Evolutionary conservation across 1,140 invertebrate genomes (phyloP).

Genomic region (Zaprionus lachaisei): DNA sequence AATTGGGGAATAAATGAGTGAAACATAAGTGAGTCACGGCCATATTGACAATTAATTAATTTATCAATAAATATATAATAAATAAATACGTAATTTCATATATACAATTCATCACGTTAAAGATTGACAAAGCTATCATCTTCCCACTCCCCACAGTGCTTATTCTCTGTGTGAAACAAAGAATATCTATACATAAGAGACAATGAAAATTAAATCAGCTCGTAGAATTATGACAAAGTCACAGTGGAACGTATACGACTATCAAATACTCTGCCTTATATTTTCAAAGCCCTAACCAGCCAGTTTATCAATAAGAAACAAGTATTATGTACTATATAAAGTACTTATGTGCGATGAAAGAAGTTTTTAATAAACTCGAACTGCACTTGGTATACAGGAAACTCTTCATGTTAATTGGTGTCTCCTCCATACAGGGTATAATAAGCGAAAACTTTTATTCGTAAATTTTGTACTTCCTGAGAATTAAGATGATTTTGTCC

Average conservation of each 20-base stretch:
- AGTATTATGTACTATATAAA: background rate
- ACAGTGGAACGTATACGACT: background rate
- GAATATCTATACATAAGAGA: constrained; percentile 4
- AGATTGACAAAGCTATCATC: background rate
- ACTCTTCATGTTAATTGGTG: background rate
- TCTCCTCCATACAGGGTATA: background rate
- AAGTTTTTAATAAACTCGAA: background rate
- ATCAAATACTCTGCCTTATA: background rate
- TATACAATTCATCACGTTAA: background rate
- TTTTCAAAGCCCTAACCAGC: background rate
- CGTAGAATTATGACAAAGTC: background rate
- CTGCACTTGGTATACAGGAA: background rate
- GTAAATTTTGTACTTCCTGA: constrained; percentile 24
- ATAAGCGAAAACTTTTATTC: constrained; percentile 11
- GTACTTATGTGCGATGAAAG: background rate
- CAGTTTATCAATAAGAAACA: background rate
- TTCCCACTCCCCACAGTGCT: background rate
- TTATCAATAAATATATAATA: constrained; percentile 27
- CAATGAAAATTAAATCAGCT: background rate
- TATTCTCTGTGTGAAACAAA: constrained; percentile 10
- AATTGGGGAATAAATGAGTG: constrained; percentile 30
- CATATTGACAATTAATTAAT: constrained; percentile 42
- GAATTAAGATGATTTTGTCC: constrained; percentile 21
- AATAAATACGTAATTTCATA: background rate
- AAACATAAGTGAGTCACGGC: constrained; percentile 67